Evolutionary conservation across 2,113 vertebrate genomes (phyloP).

Genomic region (Seriola dumerili): DNA sequence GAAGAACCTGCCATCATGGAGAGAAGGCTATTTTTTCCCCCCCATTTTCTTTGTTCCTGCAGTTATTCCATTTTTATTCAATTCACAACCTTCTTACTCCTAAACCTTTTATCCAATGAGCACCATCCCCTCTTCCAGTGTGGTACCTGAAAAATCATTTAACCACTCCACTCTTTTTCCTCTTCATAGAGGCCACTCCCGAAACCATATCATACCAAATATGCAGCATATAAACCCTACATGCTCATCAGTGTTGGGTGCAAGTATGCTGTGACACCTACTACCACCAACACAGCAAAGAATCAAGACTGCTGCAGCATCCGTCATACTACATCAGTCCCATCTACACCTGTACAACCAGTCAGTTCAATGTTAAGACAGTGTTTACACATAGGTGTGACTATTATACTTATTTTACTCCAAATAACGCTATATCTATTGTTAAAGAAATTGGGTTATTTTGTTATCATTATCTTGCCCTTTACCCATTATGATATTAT

Average conservation of each 20-base stretch:
- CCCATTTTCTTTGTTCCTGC: constrained; percentile 19
- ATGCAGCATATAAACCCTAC: neutral
- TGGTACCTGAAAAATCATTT: constrained; percentile 26
- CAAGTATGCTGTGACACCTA: neutral
- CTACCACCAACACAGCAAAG: neutral
- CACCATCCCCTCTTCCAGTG: constrained; percentile 20
- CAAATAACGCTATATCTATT: too few species aligned
- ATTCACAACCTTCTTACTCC: constrained; percentile 26
- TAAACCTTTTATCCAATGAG: constrained; percentile 51
- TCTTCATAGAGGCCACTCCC: neutral
- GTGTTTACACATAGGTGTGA: too few species aligned
- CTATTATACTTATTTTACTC: too few species aligned
- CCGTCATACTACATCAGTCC: too few species aligned
- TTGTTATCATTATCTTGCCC: too few species aligned
- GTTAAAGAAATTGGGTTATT: neutral
- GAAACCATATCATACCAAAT: constrained; percentile 18
- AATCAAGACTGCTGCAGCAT: neutral
- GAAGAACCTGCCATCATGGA: constrained; percentile 7
- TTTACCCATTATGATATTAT: too few species aligned
- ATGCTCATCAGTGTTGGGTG: neutral
- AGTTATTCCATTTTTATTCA: constrained; percentile 32
- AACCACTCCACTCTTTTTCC: constrained; percentile 18
- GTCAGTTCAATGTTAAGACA: too few species aligned
- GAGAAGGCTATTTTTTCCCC: constrained; percentile 23
- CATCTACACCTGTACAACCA: too few species aligned